Percentiles rank a stretch among this genome's conserved stretches.
Evolutionary conservation across 1,140 invertebrate genomes (phyloP).

Genomic region (Habropoda laboriosa): DNA sequence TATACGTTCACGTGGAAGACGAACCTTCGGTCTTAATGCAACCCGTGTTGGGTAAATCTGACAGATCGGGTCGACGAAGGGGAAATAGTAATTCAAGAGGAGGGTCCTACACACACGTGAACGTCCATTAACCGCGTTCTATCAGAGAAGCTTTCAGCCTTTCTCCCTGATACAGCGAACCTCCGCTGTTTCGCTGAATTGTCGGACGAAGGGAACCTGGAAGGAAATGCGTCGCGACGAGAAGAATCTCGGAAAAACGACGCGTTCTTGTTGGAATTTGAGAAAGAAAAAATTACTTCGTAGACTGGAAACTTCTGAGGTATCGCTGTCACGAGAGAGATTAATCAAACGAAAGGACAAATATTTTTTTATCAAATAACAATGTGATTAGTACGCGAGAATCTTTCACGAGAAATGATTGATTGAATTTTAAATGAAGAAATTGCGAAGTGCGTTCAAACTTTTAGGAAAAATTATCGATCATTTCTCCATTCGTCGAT

Average conservation of each 20-base stretch:
- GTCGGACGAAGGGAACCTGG: not conserved
- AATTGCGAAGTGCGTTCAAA: too few species aligned
- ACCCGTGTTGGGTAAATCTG: not conserved
- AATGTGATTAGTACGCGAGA: too few species aligned
- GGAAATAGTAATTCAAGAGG: not conserved
- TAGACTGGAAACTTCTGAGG: too few species aligned
- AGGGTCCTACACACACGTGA: not conserved
- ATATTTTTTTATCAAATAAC: too few species aligned
- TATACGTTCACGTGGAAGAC: not conserved
- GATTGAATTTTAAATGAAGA: too few species aligned
- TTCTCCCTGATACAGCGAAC: not conserved
- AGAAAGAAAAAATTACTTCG: too few species aligned
- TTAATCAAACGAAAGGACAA: not conserved
- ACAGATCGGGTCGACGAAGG: not conserved
- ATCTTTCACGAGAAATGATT: too few species aligned
- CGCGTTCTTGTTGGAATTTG: too few species aligned
- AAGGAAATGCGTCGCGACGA: not conserved
- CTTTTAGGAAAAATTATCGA: too few species aligned
- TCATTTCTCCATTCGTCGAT: too few species aligned
- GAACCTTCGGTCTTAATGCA: not conserved
- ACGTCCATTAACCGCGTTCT: conserved; percentile 3
- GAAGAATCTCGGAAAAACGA: not conserved
- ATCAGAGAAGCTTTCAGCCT: not conserved
- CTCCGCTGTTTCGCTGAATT: conserved; percentile 29
- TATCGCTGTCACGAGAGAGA: too few species aligned